Conservation (phyloP, 1,140 invertebrate species). For the Galendromus occidentalis region DNA sequence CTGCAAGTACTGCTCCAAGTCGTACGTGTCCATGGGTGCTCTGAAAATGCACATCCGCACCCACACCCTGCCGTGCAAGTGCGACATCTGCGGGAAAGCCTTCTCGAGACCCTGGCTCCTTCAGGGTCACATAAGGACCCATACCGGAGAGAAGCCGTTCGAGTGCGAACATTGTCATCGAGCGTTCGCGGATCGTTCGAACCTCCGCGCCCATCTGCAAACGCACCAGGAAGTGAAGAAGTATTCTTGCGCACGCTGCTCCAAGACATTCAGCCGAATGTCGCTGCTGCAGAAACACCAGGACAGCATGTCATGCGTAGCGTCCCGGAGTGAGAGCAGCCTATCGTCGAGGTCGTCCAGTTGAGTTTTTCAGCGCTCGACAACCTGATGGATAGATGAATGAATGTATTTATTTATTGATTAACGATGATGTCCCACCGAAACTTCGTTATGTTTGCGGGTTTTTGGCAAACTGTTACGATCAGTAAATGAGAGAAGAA, state of each 20-base stretch:
- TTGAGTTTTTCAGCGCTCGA: too few relatives aligned
- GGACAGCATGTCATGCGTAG: background rate
- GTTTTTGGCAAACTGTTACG: too few relatives aligned
- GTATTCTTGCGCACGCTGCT: slow-evolving; percentile 29
- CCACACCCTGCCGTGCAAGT: slow-evolving; percentile 33
- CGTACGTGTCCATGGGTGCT: slow-evolving; percentile 29
- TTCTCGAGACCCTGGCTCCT: slow-evolving; percentile 32
- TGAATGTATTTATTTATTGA: too few relatives aligned
- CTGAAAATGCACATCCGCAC: slow-evolving; percentile 35
- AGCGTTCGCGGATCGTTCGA: slow-evolving; percentile 32
- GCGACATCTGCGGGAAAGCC: slow-evolving; percentile 32
- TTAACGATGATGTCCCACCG: too few relatives aligned
- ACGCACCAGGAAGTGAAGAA: slow-evolving; percentile 33
- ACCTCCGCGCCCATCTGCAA: slow-evolving; percentile 32
- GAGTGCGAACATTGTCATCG: slow-evolving; percentile 28
- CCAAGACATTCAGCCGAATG: slow-evolving; percentile 33
- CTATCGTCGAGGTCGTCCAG: too few relatives aligned
- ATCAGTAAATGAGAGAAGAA: too few relatives aligned
- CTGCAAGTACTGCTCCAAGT: slow-evolving; percentile 32
- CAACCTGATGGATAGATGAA: too few relatives aligned
- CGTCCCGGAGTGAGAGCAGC: background rate
- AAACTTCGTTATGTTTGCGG: too few relatives aligned
- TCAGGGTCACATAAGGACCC: slow-evolving; percentile 23
- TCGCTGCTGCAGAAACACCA: slow-evolving; percentile 19
- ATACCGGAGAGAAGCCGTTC: slow-evolving; percentile 30